These are phyloP conservation scores for Pangasius sanitwongsei DNA, from an alignment of 2,797 vertebrate genomes.

Conservation along the genomic window DNA sequence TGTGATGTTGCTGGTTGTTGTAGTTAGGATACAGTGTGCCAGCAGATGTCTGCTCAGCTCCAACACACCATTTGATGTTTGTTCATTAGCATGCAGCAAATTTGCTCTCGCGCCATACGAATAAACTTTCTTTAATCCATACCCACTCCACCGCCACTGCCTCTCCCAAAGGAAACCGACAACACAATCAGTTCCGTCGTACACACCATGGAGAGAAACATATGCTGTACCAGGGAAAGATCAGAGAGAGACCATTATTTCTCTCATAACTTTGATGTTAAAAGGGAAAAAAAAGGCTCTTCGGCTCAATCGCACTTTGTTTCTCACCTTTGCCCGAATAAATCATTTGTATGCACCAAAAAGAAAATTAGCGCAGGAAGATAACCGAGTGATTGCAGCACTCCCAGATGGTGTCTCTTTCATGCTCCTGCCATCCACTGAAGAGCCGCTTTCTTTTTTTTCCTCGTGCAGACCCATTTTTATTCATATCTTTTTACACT, in stretches of 20 bases:
- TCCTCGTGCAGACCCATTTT: slow-evolving; percentile 46
- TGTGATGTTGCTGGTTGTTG: slow-evolving; percentile 38
- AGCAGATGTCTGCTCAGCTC: slow-evolving; percentile 49
- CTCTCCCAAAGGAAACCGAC: slow-evolving; percentile 27
- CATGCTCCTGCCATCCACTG: slow-evolving; percentile 52
- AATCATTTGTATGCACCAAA: slow-evolving; percentile 56
- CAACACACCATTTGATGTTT: slow-evolving; percentile 45
- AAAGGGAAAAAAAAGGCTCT: slow-evolving; percentile 3
- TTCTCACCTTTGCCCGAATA: slow-evolving; percentile 55
- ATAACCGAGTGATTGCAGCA: slow-evolving; percentile 56
- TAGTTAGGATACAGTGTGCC: slow-evolving; percentile 40
- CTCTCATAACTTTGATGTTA: slow-evolving; percentile 58
- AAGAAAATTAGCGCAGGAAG: slow-evolving; percentile 55
- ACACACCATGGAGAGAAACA: slow-evolving; percentile 31
- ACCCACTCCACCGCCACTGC: slow-evolving; percentile 21
- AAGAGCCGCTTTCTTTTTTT: slow-evolving; percentile 50
- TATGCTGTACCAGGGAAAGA: slow-evolving; percentile 48
- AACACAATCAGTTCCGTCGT: slow-evolving; percentile 18
- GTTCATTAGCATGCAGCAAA: slow-evolving; percentile 54
- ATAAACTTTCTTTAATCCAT: slow-evolving; percentile 42
- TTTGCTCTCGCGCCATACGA: slow-evolving; percentile 41
- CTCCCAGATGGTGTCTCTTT: slow-evolving; percentile 60
- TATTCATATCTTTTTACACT: slow-evolving; percentile 60
- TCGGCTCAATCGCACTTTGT: slow-evolving; percentile 42
- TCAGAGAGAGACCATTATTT: slow-evolving; percentile 57